These are phyloP conservation scores for Magallana ariakensis DNA, from an alignment of 1,140 invertebrate genomes.

Conservation along the genomic window DNA sequence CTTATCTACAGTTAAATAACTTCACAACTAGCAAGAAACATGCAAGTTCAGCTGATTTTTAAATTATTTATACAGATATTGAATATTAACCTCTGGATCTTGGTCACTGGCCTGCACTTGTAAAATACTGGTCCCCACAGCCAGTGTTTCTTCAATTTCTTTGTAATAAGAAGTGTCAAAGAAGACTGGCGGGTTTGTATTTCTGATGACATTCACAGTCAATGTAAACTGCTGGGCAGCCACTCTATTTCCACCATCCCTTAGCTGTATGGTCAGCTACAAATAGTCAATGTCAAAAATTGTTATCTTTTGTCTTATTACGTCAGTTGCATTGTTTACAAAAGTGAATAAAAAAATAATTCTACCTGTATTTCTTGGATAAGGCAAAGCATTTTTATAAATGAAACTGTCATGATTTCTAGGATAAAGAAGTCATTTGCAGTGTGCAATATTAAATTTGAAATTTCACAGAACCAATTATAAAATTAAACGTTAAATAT, in stretches of 20 bases:
- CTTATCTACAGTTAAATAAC: no score
- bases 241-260: constrained; percentile 59
- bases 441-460: no score
- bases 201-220: constrained; percentile 65
- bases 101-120: constrained; percentile 65
- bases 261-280: constrained; percentile 61
- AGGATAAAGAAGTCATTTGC: no score
- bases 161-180: constrained; percentile 57
- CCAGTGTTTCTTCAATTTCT: constrained; percentile 59
- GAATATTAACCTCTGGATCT: constrained; percentile 60
- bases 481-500: background rate
- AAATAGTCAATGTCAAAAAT: constrained; percentile 39
- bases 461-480: background rate
- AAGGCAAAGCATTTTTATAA: no score
- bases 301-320: background rate
- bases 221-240: constrained; percentile 59
- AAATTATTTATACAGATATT: no score
- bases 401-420: no score
- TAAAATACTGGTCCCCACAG: constrained; percentile 56
- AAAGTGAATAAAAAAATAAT: no score
- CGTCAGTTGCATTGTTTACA: no score
- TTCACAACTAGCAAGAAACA: no score
- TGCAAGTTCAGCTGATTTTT: no score
- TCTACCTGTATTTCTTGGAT: no score
- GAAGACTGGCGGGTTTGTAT: constrained; percentile 69